Percentiles rank a stretch among this genome's conserved stretches.
phyloP scores from a whole-genome alignment of 2,113 vertebrate genomes.

The Hippolais icterina region DNA sequence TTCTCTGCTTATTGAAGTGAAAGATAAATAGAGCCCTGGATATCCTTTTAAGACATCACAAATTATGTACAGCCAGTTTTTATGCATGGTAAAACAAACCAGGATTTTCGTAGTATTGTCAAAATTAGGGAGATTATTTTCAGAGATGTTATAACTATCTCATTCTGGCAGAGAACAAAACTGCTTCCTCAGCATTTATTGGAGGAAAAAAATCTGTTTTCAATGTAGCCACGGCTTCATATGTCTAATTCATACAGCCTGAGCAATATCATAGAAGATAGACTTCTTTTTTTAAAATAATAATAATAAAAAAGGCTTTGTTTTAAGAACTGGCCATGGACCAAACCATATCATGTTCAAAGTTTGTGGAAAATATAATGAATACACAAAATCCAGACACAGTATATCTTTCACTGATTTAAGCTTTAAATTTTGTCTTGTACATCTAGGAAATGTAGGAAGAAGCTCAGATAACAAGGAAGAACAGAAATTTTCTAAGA shows the following conservation, averaged over 20 bases:
- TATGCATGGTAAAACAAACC: background rate
- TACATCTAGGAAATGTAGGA: background rate
- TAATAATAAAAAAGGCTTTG: background rate
- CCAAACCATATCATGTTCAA: slow-evolving; percentile 15
- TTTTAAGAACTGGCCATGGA: slow-evolving; percentile 12
- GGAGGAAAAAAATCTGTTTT: slow-evolving; percentile 36
- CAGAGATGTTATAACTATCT: background rate
- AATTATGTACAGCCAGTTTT: background rate
- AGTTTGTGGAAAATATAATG: background rate
- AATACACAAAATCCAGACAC: background rate
- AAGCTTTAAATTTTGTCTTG: background rate
- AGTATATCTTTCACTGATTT: background rate
- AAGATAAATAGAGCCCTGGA: background rate
- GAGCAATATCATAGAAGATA: background rate
- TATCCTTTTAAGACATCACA: background rate
- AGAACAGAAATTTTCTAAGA: background rate
- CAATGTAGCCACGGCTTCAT: background rate
- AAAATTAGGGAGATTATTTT: slow-evolving; percentile 6
- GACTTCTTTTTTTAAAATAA: background rate
- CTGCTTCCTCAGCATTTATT: slow-evolving; percentile 37
- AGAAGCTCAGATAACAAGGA: background rate
- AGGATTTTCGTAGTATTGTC: background rate
- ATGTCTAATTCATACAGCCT: background rate
- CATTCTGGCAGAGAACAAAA: slow-evolving; percentile 6
- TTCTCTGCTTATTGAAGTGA: background rate